These are phyloP conservation scores for Labroides dimidiatus DNA, from an alignment of 2,797 vertebrate species.

Conservation along the genomic window DNA sequence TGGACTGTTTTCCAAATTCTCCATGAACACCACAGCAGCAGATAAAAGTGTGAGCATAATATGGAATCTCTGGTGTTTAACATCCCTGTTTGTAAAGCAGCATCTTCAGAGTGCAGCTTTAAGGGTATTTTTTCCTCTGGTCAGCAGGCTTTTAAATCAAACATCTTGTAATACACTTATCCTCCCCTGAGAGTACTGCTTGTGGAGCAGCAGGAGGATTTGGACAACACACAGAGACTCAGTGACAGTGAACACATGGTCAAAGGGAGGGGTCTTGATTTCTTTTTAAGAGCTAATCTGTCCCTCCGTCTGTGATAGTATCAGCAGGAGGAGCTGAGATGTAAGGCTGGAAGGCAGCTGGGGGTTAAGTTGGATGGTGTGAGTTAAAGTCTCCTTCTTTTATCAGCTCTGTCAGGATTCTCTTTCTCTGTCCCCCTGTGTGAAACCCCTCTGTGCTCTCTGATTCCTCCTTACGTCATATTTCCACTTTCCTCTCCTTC, in stretches of 20 bases:
- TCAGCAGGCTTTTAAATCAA: constrained; percentile 38
- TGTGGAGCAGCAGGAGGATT: constrained; percentile 23
- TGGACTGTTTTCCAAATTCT: too few species aligned
- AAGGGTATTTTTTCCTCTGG: constrained; percentile 22
- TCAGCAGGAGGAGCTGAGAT: constrained; percentile 4
- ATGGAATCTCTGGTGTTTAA: too few species aligned
- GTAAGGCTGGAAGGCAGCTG: not conserved
- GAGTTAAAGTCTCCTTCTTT: constrained; percentile 8
- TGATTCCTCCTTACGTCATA: not conserved
- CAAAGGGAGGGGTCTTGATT: constrained; percentile 13
- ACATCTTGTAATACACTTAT: constrained; percentile 40
- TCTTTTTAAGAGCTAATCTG: constrained; percentile 17
- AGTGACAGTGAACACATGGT: constrained; percentile 18
- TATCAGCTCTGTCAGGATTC: constrained; percentile 24
- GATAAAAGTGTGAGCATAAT: too few species aligned
- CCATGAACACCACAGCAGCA: too few species aligned
- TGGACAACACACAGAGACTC: constrained; percentile 18
- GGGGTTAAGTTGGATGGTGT: too few species aligned
- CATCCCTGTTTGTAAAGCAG: too few species aligned
- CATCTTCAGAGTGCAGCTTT: too few species aligned
- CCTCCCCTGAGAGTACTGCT: constrained; percentile 15
- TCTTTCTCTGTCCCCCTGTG: not conserved
- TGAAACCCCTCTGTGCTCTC: not conserved
- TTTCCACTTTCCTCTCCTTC: not conserved
- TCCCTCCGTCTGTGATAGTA: constrained; percentile 18